Evolutionary conservation across 2,113 vertebrate species (phyloP).

Genomic region (Atlantisia rogersi): DNA sequence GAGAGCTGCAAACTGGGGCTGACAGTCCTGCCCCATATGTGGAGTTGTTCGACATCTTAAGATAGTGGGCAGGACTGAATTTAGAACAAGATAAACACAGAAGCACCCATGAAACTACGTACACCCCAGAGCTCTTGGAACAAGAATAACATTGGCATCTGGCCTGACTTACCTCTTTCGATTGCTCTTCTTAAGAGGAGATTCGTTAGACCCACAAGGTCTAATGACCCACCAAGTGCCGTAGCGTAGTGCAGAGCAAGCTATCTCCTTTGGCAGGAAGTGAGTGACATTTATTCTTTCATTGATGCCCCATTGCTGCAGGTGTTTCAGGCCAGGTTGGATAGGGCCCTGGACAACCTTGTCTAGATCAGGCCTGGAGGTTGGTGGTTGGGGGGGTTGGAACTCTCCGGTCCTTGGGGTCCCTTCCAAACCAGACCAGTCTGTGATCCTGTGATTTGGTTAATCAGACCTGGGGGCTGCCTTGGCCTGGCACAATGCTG

Average conservation of each 20-base stretch:
- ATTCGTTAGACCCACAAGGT: neutral
- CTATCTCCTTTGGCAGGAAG: neutral
- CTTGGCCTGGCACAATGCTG: neutral
- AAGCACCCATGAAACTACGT: neutral
- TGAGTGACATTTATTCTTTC: neutral
- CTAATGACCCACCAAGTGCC: neutral
- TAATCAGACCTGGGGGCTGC: neutral
- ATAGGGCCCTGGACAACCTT: too few relatives aligned
- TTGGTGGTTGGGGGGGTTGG: too few relatives aligned
- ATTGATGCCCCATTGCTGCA: too few relatives aligned
- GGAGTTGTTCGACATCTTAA: neutral
- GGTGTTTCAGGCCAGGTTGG: too few relatives aligned
- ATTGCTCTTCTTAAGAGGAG: neutral
- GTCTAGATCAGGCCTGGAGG: too few relatives aligned
- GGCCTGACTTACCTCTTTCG: neutral
- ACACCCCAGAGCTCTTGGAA: neutral
- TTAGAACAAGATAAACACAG: slow-evolving; percentile 22
- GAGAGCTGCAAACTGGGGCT: neutral
- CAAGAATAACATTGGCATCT: neutral
- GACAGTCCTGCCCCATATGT: neutral
- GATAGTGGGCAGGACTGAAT: slow-evolving; percentile 7
- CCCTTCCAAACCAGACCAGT: too few relatives aligned
- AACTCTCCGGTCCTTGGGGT: too few relatives aligned
- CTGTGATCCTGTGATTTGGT: too few relatives aligned
- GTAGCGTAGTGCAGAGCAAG: slow-evolving; percentile 3